These are phyloP conservation scores for Anolis carolinensis DNA, from an alignment of 2,113 vertebrate species.

Conservation along the genomic window DNA sequence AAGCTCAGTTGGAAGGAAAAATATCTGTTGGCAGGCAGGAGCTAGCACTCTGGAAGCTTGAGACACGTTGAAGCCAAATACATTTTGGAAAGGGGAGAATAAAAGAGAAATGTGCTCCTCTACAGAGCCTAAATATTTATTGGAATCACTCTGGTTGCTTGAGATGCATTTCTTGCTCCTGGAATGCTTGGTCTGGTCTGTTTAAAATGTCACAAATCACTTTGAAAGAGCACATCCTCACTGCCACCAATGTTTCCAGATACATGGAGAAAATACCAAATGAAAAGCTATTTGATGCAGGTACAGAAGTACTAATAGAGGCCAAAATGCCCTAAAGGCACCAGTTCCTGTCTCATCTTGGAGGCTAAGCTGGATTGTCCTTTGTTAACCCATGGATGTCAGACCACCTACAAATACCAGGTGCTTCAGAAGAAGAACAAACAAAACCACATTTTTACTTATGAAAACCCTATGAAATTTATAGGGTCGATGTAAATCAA, in stretches of 20 bases:
- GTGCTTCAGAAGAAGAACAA: too few species aligned
- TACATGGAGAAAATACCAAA: neutral
- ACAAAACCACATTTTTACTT: too few species aligned
- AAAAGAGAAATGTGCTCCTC: neutral
- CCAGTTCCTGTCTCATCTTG: too few species aligned
- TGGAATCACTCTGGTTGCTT: neutral
- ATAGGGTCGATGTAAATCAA: too few species aligned
- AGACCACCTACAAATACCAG: too few species aligned
- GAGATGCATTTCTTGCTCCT: neutral
- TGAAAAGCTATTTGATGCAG: neutral
- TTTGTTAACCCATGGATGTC: too few species aligned
- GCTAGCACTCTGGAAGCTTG: neutral
- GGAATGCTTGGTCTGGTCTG: neutral
- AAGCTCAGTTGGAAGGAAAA: neutral
- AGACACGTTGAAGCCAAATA: neutral
- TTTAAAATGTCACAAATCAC: neutral
- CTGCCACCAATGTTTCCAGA: neutral
- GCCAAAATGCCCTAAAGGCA: too few species aligned
- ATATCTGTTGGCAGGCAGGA: neutral
- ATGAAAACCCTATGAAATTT: too few species aligned
- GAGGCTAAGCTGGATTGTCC: too few species aligned
- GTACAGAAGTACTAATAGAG: too few species aligned
- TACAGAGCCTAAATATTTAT: neutral
- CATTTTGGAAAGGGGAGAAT: neutral
- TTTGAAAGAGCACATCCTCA: neutral